Percentiles rank a stretch among this genome's conserved stretches.
Evolutionary conservation across 2,797 vertebrate genomes (phyloP).

Genomic region (Dipus sagitta): DNA sequence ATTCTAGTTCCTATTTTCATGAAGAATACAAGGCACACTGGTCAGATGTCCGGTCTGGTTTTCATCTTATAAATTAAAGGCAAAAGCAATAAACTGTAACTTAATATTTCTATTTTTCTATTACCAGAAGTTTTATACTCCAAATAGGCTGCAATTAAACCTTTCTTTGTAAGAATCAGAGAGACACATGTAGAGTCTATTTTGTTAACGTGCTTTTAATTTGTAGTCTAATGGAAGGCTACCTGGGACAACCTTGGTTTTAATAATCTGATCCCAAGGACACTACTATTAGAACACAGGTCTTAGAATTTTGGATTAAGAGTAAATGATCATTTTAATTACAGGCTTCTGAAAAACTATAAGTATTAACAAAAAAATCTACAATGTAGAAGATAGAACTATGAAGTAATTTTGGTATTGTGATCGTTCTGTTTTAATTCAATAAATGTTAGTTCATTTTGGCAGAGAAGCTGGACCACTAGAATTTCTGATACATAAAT

Average conservation of each 20-base stretch:
- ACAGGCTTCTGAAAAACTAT: neutral
- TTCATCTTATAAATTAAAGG: slow-evolving; percentile 57
- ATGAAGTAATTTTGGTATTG: neutral
- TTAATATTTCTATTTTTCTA: slow-evolving; percentile 40
- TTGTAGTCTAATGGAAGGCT: slow-evolving; percentile 57
- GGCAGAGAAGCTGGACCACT: neutral
- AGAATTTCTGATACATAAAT: slow-evolving; percentile 51
- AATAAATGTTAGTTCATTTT: slow-evolving; percentile 57
- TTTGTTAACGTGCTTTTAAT: slow-evolving; percentile 46
- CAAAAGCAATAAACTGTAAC: slow-evolving; percentile 19
- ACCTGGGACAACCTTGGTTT: slow-evolving; percentile 19
- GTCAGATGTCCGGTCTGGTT: neutral
- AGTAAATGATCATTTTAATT: slow-evolving; percentile 20
- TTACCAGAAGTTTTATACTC: neutral
- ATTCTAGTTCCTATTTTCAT: slow-evolving; percentile 1
- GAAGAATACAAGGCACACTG: slow-evolving; percentile 21
- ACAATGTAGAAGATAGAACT: slow-evolving; percentile 12
- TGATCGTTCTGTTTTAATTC: slow-evolving; percentile 58
- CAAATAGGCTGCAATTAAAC: slow-evolving; percentile 35
- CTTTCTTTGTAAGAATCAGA: slow-evolving; percentile 54
- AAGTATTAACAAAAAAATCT: slow-evolving; percentile 38
- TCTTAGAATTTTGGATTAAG: slow-evolving; percentile 46
- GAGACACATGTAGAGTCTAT: slow-evolving; percentile 13
- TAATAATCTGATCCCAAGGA: neutral
- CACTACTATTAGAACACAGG: neutral